phyloP scores from a whole-genome alignment of 2,797 vertebrate genomes.

The Harpagifer antarcticus region DNA sequence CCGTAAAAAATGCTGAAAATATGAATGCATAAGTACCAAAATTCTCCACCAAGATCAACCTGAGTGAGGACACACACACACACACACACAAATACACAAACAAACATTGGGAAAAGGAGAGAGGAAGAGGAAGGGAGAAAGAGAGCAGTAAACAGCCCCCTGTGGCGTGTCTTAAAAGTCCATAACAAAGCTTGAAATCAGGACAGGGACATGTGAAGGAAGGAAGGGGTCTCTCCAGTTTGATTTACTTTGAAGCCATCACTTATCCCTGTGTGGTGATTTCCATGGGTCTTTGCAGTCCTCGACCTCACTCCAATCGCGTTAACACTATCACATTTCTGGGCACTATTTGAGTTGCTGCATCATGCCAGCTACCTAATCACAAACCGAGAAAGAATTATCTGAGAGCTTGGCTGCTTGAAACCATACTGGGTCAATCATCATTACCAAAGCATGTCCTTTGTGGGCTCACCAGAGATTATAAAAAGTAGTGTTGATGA shows the following conservation, averaged over 20 bases:
- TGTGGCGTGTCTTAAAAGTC: slow-evolving; percentile 65
- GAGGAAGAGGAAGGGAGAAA: not conserved
- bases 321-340: slow-evolving; percentile 72
- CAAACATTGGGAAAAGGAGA: not conserved
- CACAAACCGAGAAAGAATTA: slow-evolving; percentile 49
- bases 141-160: slow-evolving; percentile 42
- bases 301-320: slow-evolving; percentile 64
- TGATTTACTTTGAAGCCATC: slow-evolving; percentile 74
- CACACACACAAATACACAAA: not conserved
- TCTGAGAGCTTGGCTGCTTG: slow-evolving; percentile 51
- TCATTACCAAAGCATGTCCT: slow-evolving; percentile 59
- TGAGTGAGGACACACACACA: slow-evolving; percentile 4
- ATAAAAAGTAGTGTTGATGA: slow-evolving; percentile 47
- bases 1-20: slow-evolving; percentile 50
- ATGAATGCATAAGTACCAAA: slow-evolving; percentile 28
- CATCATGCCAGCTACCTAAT: slow-evolving; percentile 57
- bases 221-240: slow-evolving; percentile 59
- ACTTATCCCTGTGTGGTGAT: slow-evolving; percentile 70
- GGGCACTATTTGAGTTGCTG: slow-evolving; percentile 52
- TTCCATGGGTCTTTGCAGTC: slow-evolving; percentile 64
- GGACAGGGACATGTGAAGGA: slow-evolving; percentile 58
- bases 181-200: slow-evolving; percentile 69
- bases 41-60: slow-evolving; percentile 18
- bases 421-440: slow-evolving; percentile 61
- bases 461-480: slow-evolving; percentile 43